These are phyloP conservation scores for Puma concolor DNA, from an alignment of 2,113 vertebrate genomes.

Conservation along the genomic window DNA sequence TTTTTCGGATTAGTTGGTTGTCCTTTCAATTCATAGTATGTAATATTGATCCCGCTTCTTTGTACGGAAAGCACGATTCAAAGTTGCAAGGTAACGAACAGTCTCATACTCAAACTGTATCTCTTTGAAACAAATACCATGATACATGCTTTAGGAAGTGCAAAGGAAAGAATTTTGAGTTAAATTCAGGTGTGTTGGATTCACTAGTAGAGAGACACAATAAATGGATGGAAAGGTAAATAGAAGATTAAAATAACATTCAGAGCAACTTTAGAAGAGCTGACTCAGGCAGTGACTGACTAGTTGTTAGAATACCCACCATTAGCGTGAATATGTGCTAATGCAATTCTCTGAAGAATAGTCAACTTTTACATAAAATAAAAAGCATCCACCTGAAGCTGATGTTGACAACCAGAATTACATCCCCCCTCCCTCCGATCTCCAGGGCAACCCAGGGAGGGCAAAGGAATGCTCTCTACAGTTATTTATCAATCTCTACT, in stretches of 20 bases:
- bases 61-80: background rate
- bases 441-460: background rate
- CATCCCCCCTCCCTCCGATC: background rate
- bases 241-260: background rate
- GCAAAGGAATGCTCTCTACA: background rate
- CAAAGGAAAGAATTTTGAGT: background rate
- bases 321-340: background rate
- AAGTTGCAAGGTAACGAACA: background rate
- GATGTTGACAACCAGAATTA: background rate
- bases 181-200: background rate
- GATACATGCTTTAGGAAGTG: background rate
- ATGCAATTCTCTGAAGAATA: background rate
- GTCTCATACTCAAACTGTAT: background rate
- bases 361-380: background rate
- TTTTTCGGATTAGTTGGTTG: slow-evolving; percentile 45
- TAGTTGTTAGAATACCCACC: background rate
- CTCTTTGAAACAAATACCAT: background rate
- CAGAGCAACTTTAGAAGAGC: background rate
- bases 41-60: background rate
- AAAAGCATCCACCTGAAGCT: background rate
- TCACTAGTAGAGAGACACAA: background rate
- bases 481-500: background rate
- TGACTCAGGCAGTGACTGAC: background rate
- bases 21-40: slow-evolving; percentile 25
- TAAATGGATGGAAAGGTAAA: background rate